These are phyloP conservation scores for Cynopterus brachyotis DNA, from an alignment of 2,113 vertebrate genomes.

Conservation along the genomic window DNA sequence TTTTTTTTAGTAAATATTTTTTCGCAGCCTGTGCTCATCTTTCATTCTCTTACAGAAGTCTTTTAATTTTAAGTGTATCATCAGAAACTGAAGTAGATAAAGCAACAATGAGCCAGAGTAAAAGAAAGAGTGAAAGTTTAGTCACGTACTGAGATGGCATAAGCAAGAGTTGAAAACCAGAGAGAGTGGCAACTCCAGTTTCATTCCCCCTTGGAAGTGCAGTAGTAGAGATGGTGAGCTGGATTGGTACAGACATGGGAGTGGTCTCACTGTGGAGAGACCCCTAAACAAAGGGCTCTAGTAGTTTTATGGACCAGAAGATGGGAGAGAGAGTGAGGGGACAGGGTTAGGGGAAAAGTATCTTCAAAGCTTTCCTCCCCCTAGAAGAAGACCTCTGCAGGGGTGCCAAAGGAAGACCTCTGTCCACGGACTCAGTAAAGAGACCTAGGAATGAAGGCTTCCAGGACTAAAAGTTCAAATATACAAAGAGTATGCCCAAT, in stretches of 20 bases:
- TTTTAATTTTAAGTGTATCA: not conserved
- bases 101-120: not conserved
- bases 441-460: not conserved
- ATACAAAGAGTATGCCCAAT: not conserved
- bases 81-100: not conserved
- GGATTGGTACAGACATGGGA: not conserved
- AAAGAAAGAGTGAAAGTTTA: not conserved
- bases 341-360: not conserved
- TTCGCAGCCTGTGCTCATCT: not conserved
- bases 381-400: not conserved
- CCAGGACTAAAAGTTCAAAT: not conserved
- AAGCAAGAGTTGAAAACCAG: not conserved
- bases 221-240: not conserved
- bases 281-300: not conserved
- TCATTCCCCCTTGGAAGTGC: not conserved
- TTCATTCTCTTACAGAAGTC: not conserved
- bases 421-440: not conserved
- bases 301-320: not conserved
- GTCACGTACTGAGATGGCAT: not conserved
- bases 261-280: not conserved
- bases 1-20: not conserved
- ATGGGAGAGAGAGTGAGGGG: not conserved
- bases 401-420: not conserved
- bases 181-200: not conserved
- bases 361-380: not conserved